A percentile compares a stretch with the other conserved stretches of the same genome.
Evolutionary conservation across 2,797 vertebrate genomes (phyloP).

Genomic region (Liparis tanakae): DNA sequence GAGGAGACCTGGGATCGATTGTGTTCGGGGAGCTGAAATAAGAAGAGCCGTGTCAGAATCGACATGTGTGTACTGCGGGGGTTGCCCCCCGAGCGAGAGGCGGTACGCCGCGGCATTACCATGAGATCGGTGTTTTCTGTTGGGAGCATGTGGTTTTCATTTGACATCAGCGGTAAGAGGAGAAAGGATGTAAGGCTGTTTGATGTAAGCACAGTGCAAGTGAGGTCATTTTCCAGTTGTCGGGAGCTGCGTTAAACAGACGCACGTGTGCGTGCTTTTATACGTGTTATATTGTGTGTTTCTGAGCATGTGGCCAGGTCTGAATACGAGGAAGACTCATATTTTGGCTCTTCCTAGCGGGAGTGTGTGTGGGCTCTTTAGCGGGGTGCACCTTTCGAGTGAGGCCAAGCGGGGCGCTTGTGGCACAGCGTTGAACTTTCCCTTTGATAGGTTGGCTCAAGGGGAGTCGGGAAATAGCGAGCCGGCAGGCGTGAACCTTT

Average conservation of each 20-base stretch:
- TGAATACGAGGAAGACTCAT: constrained; percentile 45
- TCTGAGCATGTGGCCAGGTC: constrained; percentile 49
- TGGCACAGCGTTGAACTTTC: constrained; percentile 13
- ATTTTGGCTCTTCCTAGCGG: constrained; percentile 38
- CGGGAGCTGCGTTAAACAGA: constrained; percentile 42
- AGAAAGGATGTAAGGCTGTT: constrained; percentile 77
- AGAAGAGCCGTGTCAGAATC: constrained; percentile 34
- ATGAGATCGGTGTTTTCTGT: constrained; percentile 55
- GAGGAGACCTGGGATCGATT: constrained; percentile 61
- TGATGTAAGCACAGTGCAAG: constrained; percentile 79
- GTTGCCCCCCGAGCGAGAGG: constrained; percentile 36
- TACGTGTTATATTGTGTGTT: constrained; percentile 38
- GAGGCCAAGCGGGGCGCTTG: constrained; percentile 26
- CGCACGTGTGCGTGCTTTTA: constrained; percentile 35
- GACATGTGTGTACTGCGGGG: constrained; percentile 50
- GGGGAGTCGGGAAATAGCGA: constrained; percentile 29
- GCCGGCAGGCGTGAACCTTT: constrained; percentile 40
- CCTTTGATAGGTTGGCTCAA: constrained; percentile 42
- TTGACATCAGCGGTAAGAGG: constrained; percentile 60
- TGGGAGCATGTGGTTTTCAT: constrained; percentile 76
- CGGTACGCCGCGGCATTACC: constrained; percentile 50
- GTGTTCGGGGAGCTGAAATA: constrained; percentile 26
- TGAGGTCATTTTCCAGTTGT: constrained; percentile 81
- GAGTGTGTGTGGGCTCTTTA: constrained; percentile 46
- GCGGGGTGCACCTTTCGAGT: constrained; percentile 34